Evolutionary conservation across 2,113 vertebrate species (phyloP).

Genomic region (Dicrurus megarhynchus): DNA sequence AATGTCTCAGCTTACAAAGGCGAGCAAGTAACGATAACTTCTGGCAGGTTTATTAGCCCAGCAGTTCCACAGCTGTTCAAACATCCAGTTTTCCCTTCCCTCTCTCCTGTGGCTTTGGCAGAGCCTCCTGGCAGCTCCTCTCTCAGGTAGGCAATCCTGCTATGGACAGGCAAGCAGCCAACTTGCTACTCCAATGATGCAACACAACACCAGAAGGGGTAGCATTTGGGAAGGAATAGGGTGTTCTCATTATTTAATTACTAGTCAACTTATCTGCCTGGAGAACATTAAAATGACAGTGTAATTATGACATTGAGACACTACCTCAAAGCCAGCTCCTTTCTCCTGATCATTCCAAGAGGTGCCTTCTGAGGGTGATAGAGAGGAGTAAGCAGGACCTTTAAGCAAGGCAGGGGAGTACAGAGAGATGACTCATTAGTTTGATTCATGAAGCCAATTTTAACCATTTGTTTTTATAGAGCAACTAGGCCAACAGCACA

Average conservation of each 20-base stretch:
- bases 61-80: not conserved
- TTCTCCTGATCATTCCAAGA: not conserved
- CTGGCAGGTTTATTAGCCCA: not conserved
- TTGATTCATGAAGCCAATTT: not conserved
- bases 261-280: not conserved
- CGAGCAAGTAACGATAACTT: not conserved
- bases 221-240: not conserved
- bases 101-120: not conserved
- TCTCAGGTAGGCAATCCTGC: not conserved
- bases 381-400: not conserved
- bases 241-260: not conserved
- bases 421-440: not conserved
- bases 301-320: not conserved
- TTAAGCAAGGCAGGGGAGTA: not conserved
- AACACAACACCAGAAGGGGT: not conserved
- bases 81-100: not conserved
- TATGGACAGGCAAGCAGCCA: not conserved
- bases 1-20: not conserved
- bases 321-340: not conserved
- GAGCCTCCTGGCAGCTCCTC: not conserved
- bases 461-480: not conserved
- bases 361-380: not conserved
- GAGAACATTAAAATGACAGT: not conserved
- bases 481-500: not conserved
- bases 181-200: not conserved